Percentiles rank a stretch among this genome's conserved stretches.
phyloP scores from a whole-genome alignment of 2,888 invertebrate genomes.

The Operophtera brumata region DNA sequence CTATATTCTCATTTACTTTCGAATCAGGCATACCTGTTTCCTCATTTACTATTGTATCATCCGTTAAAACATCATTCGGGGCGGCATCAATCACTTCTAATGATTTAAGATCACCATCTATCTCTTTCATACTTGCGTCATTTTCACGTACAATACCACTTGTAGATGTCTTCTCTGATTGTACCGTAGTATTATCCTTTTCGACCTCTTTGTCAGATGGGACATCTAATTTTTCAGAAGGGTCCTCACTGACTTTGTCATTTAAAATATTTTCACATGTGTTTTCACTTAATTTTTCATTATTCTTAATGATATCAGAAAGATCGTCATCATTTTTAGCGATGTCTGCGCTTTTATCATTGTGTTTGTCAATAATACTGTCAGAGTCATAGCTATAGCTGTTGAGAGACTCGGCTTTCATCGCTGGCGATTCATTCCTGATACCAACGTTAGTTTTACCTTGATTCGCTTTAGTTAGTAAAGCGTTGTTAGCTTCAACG shows the following conservation, averaged over 20 bases:
- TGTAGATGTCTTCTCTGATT: neutral
- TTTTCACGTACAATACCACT: neutral
- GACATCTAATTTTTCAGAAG: neutral
- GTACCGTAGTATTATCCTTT: neutral
- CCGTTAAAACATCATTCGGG: neutral
- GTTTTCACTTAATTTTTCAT: neutral
- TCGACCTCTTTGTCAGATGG: neutral
- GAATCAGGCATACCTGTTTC: too few relatives aligned
- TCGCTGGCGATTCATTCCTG: neutral
- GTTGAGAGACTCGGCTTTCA: neutral
- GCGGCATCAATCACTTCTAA: neutral
- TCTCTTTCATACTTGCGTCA: neutral
- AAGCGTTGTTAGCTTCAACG: neutral
- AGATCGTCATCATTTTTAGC: neutral
- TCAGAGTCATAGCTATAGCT: constrained; percentile 5
- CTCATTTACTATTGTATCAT: neutral
- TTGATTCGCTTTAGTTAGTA: neutral
- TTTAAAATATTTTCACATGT: neutral
- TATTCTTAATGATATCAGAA: neutral
- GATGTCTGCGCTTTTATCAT: constrained; percentile 3
- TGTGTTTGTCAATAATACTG: neutral
- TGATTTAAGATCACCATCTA: neutral
- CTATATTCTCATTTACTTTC: neutral
- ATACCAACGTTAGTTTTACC: neutral
- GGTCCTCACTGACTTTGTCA: neutral